A percentile compares a stretch with the other conserved stretches of the same genome.
phyloP scores from a whole-genome alignment of 1,140 invertebrate species.

The Arion vulgaris region DNA sequence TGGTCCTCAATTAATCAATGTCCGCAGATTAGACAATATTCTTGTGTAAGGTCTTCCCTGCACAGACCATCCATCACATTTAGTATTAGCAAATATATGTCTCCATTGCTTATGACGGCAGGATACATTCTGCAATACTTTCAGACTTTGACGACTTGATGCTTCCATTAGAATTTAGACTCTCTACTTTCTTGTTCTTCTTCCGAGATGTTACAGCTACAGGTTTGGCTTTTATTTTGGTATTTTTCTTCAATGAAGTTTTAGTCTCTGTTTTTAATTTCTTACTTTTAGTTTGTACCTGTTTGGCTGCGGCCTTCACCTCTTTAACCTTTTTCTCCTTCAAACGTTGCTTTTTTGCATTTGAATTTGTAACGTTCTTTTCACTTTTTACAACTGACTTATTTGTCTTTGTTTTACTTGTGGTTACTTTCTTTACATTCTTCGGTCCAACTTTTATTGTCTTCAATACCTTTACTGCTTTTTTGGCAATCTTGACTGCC shows the following conservation, averaged over 20 bases:
- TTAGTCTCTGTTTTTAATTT: neutral
- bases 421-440: neutral
- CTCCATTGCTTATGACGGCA: neutral
- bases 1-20: too few relatives aligned
- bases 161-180: neutral
- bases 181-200: neutral
- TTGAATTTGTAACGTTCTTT: neutral
- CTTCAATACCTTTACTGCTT: neutral
- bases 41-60: too few relatives aligned
- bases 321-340: neutral
- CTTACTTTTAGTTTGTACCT: neutral
- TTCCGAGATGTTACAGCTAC: neutral
- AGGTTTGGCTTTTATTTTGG: neutral
- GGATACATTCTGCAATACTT: neutral
- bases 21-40: too few relatives aligned
- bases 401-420: neutral
- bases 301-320: neutral
- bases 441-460: neutral
- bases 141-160: neutral
- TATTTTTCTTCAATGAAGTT: neutral
- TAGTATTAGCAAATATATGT: too few relatives aligned
- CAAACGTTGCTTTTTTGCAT: neutral
- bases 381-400: neutral
- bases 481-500: neutral
- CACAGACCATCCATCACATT: too few relatives aligned